Evolutionary conservation across 2,888 invertebrate species (phyloP).

Genomic region (Synanthedon vespiformis): DNA sequence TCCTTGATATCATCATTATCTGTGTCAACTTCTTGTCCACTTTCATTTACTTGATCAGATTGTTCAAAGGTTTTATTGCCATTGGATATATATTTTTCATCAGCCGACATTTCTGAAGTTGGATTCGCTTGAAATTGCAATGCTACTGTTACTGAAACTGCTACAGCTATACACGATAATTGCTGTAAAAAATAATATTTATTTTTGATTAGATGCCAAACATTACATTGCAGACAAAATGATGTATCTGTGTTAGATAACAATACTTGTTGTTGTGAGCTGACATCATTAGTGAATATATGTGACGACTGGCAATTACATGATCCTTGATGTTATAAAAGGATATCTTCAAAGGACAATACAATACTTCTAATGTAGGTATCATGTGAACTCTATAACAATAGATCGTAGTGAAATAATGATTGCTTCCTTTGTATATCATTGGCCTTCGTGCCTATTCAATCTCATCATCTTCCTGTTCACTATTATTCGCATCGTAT

Average conservation of each 20-base stretch:
- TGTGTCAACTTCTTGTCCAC: constrained; percentile 48
- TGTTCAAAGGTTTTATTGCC: constrained; percentile 40
- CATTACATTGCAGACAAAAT: neutral
- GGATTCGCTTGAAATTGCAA: constrained; percentile 43
- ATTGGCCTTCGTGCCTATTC: constrained; percentile 5
- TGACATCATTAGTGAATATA: neutral
- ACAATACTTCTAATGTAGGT: constrained; percentile 4
- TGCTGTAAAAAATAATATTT: constrained; percentile 11
- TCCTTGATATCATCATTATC: constrained; percentile 48
- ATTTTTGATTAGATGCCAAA: neutral
- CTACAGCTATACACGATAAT: constrained; percentile 20
- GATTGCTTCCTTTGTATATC: constrained; percentile 32
- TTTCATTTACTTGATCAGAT: constrained; percentile 36
- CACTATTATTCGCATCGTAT: neutral
- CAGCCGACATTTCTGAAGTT: constrained; percentile 53
- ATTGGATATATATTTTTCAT: constrained; percentile 36
- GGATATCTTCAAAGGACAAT: constrained; percentile 6
- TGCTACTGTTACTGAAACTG: constrained; percentile 25
- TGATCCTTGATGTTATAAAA: constrained; percentile 5
- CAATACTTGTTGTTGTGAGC: neutral
- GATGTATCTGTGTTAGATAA: neutral
- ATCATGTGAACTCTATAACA: constrained; percentile 36
- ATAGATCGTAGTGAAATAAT: constrained; percentile 44
- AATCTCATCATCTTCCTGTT: neutral
- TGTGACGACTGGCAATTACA: neutral